phyloP scores from a whole-genome alignment of 2,888 invertebrate species.

The Trissolcus japonicus region DNA sequence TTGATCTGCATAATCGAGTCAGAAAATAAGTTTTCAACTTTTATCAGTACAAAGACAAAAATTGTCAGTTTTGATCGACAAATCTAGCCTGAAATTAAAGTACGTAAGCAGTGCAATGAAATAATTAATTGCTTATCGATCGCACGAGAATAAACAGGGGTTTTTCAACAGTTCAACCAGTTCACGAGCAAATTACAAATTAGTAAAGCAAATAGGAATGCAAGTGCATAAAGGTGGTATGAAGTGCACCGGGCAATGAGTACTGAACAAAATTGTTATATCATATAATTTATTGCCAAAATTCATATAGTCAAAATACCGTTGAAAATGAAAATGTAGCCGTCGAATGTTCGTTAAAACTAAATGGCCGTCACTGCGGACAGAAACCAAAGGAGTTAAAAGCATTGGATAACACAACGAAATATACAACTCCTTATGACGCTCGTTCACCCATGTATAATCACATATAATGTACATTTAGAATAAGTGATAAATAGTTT shows the following conservation, averaged over 20 bases:
- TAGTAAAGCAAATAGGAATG: background rate
- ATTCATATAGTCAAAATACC: conserved; percentile 40
- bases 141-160: no score
- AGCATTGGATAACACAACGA: conserved; percentile 47
- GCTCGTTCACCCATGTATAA: conserved; percentile 54
- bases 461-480: conserved; percentile 55
- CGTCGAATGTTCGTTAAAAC: conserved; percentile 24
- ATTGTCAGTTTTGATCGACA: no score
- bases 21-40: conserved; percentile 5
- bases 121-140: no score
- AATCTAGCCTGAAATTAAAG: background rate
- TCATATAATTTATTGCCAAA: conserved; percentile 48
- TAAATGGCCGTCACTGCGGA: conserved; percentile 16
- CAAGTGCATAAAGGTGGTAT: background rate
- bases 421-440: conserved; percentile 40
- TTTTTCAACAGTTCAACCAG: background rate
- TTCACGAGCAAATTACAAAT: background rate
- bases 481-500: conserved; percentile 53
- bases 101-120: no score
- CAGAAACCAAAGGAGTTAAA: conserved; percentile 18
- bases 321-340: conserved; percentile 36
- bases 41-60: background rate
- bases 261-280: conserved; percentile 17
- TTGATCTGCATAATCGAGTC: no score
- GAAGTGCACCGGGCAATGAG: background rate